These are phyloP conservation scores for Chrysolina americana DNA, from an alignment of 2,888 invertebrate species.

Conservation along the genomic window DNA sequence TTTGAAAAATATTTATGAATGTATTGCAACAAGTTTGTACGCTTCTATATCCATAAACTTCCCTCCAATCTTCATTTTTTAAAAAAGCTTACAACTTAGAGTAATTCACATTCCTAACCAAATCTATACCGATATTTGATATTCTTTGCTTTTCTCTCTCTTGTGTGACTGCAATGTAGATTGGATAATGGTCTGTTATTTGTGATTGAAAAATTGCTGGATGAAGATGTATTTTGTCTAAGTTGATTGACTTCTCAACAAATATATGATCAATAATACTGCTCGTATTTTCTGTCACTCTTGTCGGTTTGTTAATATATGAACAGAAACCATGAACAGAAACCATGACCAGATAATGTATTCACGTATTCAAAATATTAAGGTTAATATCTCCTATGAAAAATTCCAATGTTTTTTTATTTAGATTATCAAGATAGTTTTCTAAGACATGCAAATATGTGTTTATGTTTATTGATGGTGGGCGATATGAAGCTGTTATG, in stretches of 20 bases:
- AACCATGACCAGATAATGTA: background rate
- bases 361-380: background rate
- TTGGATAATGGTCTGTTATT: conserved; percentile 2
- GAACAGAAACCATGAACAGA: background rate
- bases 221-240: background rate
- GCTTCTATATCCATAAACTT: background rate
- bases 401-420: conserved; percentile 15
- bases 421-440: background rate
- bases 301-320: too few species aligned
- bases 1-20: background rate
- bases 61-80: background rate
- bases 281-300: too few species aligned
- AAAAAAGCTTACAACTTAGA: background rate
- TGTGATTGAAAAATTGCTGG: conserved; percentile 1
- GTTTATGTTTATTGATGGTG: conserved; percentile 20
- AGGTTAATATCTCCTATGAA: conserved; percentile 5
- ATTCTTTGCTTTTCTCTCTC: background rate
- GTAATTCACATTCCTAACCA: background rate
- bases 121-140: background rate
- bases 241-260: background rate
- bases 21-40: background rate
- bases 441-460: background rate
- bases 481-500: background rate
- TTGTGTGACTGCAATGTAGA: background rate
- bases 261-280: conserved; percentile 22